phyloP scores from a whole-genome alignment of 37 sponge, comb jelly and placozoan genomes.

The Mnemiopsis leidyi region DNA sequence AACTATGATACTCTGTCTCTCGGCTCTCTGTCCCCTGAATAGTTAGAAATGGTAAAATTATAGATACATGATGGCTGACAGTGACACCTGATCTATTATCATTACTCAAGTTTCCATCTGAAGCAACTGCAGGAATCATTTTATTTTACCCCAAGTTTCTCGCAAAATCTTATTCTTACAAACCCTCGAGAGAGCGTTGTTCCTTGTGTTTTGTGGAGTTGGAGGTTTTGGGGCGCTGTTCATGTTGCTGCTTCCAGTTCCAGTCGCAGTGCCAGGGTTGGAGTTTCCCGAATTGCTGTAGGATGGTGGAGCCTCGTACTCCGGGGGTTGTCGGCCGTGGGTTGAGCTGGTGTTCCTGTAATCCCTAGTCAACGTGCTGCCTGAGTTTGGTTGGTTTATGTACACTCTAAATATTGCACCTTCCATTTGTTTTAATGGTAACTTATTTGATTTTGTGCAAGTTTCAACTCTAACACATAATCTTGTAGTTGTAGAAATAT shows the following conservation, averaged over 20 bases:
- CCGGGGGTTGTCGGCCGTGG: not conserved
- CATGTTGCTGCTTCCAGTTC: not conserved
- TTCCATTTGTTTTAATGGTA: too few relatives aligned
- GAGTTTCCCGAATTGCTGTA: not conserved
- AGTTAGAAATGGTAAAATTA: too few relatives aligned
- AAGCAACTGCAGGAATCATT: too few relatives aligned
- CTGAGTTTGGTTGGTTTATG: not conserved
- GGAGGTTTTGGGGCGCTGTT: not conserved
- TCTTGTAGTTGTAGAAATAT: too few relatives aligned
- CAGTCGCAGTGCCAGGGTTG: not conserved
- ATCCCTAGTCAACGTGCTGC: not conserved
- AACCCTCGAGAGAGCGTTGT: not conserved
- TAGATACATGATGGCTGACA: too few relatives aligned
- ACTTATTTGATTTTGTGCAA: too few relatives aligned
- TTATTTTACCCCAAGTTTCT: too few relatives aligned
- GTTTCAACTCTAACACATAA: too few relatives aligned
- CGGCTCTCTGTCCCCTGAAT: not conserved
- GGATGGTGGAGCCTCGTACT: conserved; percentile 12
- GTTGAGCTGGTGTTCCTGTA: not conserved
- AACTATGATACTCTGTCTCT: not conserved
- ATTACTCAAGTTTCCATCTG: too few relatives aligned
- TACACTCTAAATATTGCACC: not conserved
- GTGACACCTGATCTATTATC: too few relatives aligned
- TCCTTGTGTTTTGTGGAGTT: not conserved
- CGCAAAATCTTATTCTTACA: too few relatives aligned